Evolutionary conservation across 2,888 invertebrate genomes (phyloP), one percentile per base, ranked within the genome.

Genomic region (Phorcus lineatus): DNA sequence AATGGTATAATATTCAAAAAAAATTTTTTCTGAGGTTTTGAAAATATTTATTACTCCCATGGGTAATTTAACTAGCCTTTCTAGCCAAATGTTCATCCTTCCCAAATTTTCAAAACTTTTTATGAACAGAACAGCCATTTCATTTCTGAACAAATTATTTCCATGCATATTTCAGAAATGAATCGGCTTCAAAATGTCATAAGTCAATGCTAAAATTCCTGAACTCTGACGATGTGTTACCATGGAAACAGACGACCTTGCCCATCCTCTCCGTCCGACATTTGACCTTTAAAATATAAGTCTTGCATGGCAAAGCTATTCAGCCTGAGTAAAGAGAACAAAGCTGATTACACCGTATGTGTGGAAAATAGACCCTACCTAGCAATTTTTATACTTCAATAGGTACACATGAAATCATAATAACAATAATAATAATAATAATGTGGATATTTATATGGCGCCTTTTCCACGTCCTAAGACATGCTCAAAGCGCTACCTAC

Each of bases 261-360:
- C 24, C 31, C 28, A 24, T 76, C 76, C 76, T 54, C 31, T 28
- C 54, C 55, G n/a, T 22, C 19, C 55, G 31, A 76, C 55, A 53
- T 31, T 24, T 54, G 53, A 76, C 76, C 53, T 55, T 76, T 76
- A 76, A 76, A 75, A 76, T 76, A 54, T 76, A 76, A 76, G 31
- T 76, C 36, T 55, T 24, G 54, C n/a, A 76, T 76, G 76, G 76
- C 76, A 75, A 53, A 28, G 53, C 53, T 52, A 40, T 74, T 31
- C 54, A 74, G 80, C 84, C 84, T 86, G 85, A 84, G 82, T 79
- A 81, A 86, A 88, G 83, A 87, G 86, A 88, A 86, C 83, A 78
- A 86, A 86, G 85, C 67, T 78, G 80, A 88, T 88, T 88, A 88
- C 88, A 88, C 85, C 78, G 86, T 85, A 88, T 90, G 89, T 90